A percentile compares a stretch with the other conserved stretches of the same genome.
phyloP scores from a whole-genome alignment of 2,797 vertebrate genomes.

The Podargus strigoides region DNA sequence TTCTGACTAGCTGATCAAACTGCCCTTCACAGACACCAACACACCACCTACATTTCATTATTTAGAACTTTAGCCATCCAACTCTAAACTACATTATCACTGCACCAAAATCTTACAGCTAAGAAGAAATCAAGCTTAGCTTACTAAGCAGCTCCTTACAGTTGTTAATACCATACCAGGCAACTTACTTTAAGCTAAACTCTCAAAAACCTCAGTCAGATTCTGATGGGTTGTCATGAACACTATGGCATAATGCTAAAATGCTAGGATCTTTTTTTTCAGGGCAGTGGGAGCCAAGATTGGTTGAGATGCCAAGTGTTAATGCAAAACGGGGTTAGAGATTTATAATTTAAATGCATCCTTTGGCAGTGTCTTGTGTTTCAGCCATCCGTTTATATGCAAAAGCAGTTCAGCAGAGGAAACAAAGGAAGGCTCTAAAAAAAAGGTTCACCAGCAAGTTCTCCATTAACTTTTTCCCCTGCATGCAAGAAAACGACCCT shows the following conservation, averaged over 20 bases:
- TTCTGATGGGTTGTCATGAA: neutral
- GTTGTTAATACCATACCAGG: neutral
- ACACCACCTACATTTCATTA: neutral
- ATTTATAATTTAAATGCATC: slow-evolving; percentile 48
- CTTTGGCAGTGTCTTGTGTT: slow-evolving; percentile 28
- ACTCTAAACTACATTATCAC: neutral
- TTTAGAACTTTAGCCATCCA: neutral
- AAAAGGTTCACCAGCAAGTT: slow-evolving; percentile 61
- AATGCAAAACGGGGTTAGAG: slow-evolving; percentile 63
- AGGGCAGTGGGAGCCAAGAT: slow-evolving; percentile 44
- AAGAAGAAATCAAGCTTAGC: neutral
- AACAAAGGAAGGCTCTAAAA: slow-evolving; percentile 68
- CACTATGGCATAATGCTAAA: neutral
- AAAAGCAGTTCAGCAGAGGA: slow-evolving; percentile 69
- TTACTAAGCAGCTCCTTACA: neutral
- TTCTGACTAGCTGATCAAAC: neutral
- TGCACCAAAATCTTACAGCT: neutral
- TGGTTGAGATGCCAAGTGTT: slow-evolving; percentile 59
- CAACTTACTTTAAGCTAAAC: neutral
- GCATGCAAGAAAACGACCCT: slow-evolving; percentile 70
- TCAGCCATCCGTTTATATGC: slow-evolving; percentile 63
- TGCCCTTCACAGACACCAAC: neutral
- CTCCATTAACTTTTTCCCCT: slow-evolving; percentile 55
- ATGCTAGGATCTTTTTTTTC: neutral
- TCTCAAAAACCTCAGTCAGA: neutral